Conservation (phyloP, 2,113 vertebrate genomes). For the Lynx canadensis region DNA sequence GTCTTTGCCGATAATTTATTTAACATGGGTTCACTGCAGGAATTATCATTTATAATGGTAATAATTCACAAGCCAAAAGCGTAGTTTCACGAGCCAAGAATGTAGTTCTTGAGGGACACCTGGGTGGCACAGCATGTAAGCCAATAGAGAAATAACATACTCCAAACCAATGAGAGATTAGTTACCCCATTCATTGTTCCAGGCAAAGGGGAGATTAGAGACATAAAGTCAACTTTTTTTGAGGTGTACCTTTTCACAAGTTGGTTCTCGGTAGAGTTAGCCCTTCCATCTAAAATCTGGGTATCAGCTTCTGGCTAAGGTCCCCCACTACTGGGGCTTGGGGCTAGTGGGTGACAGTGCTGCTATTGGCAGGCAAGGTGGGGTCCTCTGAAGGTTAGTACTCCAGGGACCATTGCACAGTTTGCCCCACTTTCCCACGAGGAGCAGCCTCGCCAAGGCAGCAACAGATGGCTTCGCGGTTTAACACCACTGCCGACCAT, state of each 20-base stretch:
- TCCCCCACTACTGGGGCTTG: not conserved
- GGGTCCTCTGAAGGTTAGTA: not conserved
- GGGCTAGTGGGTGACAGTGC: no score
- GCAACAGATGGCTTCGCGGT: not conserved
- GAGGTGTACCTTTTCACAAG: not conserved
- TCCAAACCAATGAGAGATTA: not conserved
- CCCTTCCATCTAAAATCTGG: not conserved
- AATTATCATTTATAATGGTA: not conserved
- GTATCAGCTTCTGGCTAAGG: not conserved
- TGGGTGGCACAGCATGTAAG: not conserved
- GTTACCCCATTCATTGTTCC: not conserved
- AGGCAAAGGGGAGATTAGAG: not conserved
- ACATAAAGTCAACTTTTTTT: not conserved
- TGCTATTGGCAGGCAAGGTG: no score
- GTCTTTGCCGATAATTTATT: not conserved
- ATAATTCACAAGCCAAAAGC: not conserved
- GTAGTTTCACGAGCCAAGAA: no score
- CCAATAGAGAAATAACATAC: not conserved
- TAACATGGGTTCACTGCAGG: not conserved
- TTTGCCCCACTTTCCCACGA: not conserved
- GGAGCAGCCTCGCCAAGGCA: not conserved
- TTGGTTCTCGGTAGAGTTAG: not conserved
- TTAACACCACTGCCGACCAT: not conserved
- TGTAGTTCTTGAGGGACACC: no score
- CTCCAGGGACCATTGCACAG: not conserved